Percentiles rank a stretch among this genome's conserved stretches.
Conservation (phyloP, 1,140 invertebrate species). For the Branchinecta lynchi region DNA sequence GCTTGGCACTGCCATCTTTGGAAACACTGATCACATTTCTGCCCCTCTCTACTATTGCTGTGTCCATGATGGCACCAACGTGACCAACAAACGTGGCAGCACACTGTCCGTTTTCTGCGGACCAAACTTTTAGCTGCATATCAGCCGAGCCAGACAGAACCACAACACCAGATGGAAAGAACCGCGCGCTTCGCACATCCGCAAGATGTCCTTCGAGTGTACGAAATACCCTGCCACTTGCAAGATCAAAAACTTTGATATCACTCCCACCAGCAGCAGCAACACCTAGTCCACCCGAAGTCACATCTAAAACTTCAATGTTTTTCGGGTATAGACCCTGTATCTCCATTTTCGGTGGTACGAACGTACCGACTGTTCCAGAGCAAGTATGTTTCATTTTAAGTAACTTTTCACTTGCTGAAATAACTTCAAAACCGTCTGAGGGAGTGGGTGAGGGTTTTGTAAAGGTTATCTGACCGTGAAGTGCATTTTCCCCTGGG, state of each 20-base stretch:
- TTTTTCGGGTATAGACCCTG: background rate
- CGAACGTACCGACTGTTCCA: background rate
- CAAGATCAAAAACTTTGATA: slow-evolving; percentile 45
- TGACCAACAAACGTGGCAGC: slow-evolving; percentile 50
- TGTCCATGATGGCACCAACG: slow-evolving; percentile 44
- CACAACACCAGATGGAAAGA: slow-evolving; percentile 55
- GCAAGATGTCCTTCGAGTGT: slow-evolving; percentile 47
- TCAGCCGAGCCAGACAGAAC: slow-evolving; percentile 50
- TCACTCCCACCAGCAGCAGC: slow-evolving; percentile 43
- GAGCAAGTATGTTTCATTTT: background rate
- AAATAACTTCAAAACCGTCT: background rate
- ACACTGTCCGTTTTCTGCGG: slow-evolving; percentile 46
- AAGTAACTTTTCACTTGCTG: background rate
- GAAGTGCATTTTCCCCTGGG: background rate
- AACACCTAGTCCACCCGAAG: slow-evolving; percentile 41
- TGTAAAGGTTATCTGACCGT: background rate
- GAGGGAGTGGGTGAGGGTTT: background rate
- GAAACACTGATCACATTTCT: slow-evolving; percentile 53
- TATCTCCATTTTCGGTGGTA: background rate
- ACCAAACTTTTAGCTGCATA: slow-evolving; percentile 51
- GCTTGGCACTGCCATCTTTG: slow-evolving; percentile 48
- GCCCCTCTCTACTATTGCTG: slow-evolving; percentile 50
- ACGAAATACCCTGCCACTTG: slow-evolving; percentile 39
- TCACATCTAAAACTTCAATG: slow-evolving; percentile 38
- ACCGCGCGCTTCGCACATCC: slow-evolving; percentile 49